A percentile compares a stretch with the other conserved stretches of the same genome.
These are phyloP conservation scores for Sebastes miniatus DNA, from an alignment of 2,797 vertebrate genomes.

Conservation along the genomic window DNA sequence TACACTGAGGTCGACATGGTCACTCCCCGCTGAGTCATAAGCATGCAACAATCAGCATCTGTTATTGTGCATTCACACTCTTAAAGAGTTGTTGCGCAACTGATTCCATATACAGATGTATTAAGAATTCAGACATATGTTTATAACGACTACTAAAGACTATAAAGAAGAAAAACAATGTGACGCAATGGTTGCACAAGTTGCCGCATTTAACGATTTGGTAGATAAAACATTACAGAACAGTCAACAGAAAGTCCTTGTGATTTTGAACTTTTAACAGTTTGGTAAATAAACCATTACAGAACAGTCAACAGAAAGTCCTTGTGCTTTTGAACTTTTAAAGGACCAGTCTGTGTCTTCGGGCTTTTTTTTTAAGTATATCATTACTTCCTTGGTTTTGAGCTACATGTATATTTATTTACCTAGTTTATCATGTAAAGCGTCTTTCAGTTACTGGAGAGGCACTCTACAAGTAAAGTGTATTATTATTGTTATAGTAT, in stretches of 20 bases:
- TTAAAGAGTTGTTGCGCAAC: not conserved
- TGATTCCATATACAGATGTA: not conserved
- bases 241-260: not conserved
- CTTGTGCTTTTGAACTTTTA: no score
- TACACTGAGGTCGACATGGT: not conserved
- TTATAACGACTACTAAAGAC: not conserved
- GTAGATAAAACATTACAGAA: not conserved
- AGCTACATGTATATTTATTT: not conserved
- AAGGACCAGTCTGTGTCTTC: not conserved
- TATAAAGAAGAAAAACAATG: not conserved
- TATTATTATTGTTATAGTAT: not conserved
- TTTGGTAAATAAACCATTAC: not conserved
- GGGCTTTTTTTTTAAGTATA: not conserved
- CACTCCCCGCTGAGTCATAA: constrained; percentile 14
- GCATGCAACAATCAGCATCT: not conserved
- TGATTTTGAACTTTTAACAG: no score
- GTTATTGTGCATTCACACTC: not conserved
- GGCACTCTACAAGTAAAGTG: not conserved
- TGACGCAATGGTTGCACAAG: not conserved
- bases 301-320: not conserved
- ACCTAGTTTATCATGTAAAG: not conserved
- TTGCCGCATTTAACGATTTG: not conserved
- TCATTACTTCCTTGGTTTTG: not conserved
- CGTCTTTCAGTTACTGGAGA: not conserved
- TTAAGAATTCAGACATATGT: not conserved